Base-by-base conservation (phyloP, 2,888 invertebrate genomes). In the Drosophila anomelani region DNA sequence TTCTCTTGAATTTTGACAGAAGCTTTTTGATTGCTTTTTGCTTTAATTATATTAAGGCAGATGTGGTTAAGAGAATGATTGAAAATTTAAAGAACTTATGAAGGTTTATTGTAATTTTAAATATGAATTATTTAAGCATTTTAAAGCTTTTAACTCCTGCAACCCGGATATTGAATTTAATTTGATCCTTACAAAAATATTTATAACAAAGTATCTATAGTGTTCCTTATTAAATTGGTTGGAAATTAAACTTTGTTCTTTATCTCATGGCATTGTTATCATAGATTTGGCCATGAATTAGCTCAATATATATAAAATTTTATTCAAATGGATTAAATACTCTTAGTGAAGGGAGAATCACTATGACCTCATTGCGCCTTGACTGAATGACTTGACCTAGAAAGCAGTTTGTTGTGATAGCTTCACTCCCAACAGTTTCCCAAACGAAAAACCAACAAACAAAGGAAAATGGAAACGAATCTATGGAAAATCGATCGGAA, bases 321-420 rank as follows among this genome's bases (percentile, higher is more conserved):
- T 51, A 34, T 36, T 34, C 13, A 15, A 34, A 20, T 51, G 34
- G 9, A 51, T 34, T 51, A 36, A 51, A 51, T 34, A 34, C 51
- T 20, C 5, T 34, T 5, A 10, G 51, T 34, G 20, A 51, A 34
- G 20, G 51, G 51, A 34, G 20, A 32, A 51, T 20, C 15, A 0
- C 20, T 54, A 41, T 68, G 63, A 62, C 60, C 61, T 73, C 58
- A 57, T 58, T 34, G 20, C 56, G 53, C 77, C 74, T 64, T 67
- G 68, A 62, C 66, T 64, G 29, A 60, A 41, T 29, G 29, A 38
- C 46, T 57, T 67, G 75, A 79, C 78, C 78, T 75, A 77, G 75
- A 74, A 59, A 34, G 41, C 63, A n/a, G 29, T 13, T 49, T 70
- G 67, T 77, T 77, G 57, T 77, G 77, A 78, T 76, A 76, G 62